phyloP scores from a whole-genome alignment of 2,797 vertebrate genomes.

The Distichodus sexfasciatus region DNA sequence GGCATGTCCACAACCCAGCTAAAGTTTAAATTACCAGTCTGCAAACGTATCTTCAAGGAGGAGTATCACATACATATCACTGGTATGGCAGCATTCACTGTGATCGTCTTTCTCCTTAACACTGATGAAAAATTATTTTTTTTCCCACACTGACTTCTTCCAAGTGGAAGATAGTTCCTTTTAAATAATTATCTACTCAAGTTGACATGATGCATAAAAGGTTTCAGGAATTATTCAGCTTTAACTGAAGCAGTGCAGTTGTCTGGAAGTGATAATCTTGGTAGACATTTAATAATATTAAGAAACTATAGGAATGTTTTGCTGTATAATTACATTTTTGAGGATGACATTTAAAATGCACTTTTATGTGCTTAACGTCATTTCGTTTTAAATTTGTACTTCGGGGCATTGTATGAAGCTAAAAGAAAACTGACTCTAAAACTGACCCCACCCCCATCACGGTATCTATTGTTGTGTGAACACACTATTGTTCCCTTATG shows the following conservation, averaged over 20 bases:
- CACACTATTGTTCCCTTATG: slow-evolving; percentile 58
- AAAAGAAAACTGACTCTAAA: neutral
- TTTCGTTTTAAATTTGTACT: slow-evolving; percentile 5
- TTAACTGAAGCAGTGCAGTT: neutral
- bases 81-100: slow-evolving; percentile 69
- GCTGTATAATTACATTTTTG: slow-evolving; percentile 26
- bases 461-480: slow-evolving; percentile 50
- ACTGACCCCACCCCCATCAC: slow-evolving; percentile 40
- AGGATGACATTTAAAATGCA: neutral
- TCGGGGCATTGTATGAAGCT: neutral
- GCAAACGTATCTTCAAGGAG: slow-evolving; percentile 91
- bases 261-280: neutral
- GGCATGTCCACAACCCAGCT: slow-evolving; percentile 91
- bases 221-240: neutral
- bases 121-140: too few species aligned
- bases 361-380: neutral
- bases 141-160: too few species aligned
- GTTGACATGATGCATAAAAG: too few species aligned
- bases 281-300: slow-evolving; percentile 22
- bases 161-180: too few species aligned
- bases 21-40: slow-evolving; percentile 91
- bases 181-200: too few species aligned
- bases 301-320: slow-evolving; percentile 11
- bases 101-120: too few species aligned
- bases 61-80: slow-evolving; percentile 97